Evolutionary conservation across 2,888 invertebrate species (phyloP).

Genomic region (Apeira syringaria): DNA sequence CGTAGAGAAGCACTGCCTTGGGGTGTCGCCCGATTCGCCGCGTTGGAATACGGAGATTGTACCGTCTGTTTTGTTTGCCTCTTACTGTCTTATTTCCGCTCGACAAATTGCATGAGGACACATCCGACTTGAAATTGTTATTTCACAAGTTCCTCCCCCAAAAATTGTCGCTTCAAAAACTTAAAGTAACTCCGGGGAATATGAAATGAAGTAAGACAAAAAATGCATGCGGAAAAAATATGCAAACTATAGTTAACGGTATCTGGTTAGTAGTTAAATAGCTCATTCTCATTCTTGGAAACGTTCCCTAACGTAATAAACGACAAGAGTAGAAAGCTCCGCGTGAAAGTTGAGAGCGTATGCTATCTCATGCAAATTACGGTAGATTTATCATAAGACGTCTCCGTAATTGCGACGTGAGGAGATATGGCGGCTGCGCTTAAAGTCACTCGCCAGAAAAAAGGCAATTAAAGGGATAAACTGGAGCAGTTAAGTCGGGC

Average conservation of each 20-base stretch:
- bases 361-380: conserved; percentile 84
- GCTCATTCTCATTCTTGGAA: conserved; percentile 80
- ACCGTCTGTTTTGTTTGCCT: conserved; percentile 76
- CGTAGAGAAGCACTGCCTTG: conserved; percentile 64
- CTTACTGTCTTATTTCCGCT: conserved; percentile 75
- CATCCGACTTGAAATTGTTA: conserved; percentile 64
- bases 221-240: conserved; percentile 40
- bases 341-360: conserved; percentile 83
- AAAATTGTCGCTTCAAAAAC: conserved; percentile 44
- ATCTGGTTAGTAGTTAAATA: conserved; percentile 78
- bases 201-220: conserved; percentile 38
- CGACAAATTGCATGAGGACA: conserved; percentile 68
- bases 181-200: conserved; percentile 35
- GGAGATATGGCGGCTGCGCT: conserved; percentile 78
- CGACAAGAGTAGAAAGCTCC: conserved; percentile 79
- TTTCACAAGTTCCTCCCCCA: conserved; percentile 52
- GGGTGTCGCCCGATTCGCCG: conserved; percentile 73
- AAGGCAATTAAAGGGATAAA: conserved; percentile 83
- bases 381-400: conserved; percentile 83
- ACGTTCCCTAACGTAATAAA: conserved; percentile 81
- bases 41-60: conserved; percentile 78
- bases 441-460: conserved; percentile 78
- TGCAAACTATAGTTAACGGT: conserved; percentile 61
- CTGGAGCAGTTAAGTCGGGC: conserved; percentile 76
- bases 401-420: conserved; percentile 83